Evolutionary conservation across 1,140 invertebrate species (phyloP).

Genomic region (Plectrocnemia conspersa): DNA sequence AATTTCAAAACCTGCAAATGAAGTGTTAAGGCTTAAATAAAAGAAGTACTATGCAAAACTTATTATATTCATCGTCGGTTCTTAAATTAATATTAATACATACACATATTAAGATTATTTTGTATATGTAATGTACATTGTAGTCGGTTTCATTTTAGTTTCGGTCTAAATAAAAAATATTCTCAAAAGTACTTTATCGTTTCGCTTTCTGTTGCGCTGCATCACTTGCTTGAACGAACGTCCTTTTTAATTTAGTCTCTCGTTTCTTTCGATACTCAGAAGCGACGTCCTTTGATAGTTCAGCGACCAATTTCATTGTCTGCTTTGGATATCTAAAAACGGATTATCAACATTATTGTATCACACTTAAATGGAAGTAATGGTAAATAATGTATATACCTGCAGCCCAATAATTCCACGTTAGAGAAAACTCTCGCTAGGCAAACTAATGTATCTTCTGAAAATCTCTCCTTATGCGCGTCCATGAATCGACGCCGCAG

Average conservation of each 20-base stretch:
- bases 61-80: too few species aligned
- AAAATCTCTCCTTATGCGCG: conserved; percentile 64
- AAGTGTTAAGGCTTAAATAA: too few species aligned
- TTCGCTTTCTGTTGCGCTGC: conserved; percentile 67
- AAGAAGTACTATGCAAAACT: too few species aligned
- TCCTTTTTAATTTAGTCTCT: conserved; percentile 64
- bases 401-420: conserved; percentile 77
- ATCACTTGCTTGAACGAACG: conserved; percentile 72
- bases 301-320: conserved; percentile 72
- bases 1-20: too few species aligned
- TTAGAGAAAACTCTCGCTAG: conserved; percentile 79
- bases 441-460: conserved; percentile 71
- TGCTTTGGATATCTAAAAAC: conserved; percentile 65
- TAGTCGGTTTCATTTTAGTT: too few species aligned
- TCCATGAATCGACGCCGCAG: conserved; percentile 70
- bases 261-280: conserved; percentile 63
- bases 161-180: too few species aligned
- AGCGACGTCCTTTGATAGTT: conserved; percentile 67
- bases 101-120: too few species aligned
- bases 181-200: too few species aligned
- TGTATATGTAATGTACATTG: too few species aligned
- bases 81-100: too few species aligned
- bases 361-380: neutral
- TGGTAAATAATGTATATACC: conserved; percentile 42
- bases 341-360: neutral